phyloP scores from a whole-genome alignment of 2,797 vertebrate genomes.

The Pangasius mekongensis region DNA sequence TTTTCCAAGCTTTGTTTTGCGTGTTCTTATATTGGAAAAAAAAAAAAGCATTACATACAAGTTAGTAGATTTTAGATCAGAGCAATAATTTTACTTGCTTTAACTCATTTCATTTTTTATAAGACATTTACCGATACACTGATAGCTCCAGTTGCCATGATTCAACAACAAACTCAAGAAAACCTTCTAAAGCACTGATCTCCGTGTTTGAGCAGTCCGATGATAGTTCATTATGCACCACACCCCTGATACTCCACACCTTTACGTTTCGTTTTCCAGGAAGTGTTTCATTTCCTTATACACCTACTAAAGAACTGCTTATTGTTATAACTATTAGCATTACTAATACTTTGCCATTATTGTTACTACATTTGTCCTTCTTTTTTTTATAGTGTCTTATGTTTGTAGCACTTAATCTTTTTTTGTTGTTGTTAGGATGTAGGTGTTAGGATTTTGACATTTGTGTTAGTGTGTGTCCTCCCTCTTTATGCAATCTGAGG shows the following conservation, averaged over 20 bases:
- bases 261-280: conserved; percentile 8
- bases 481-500: neutral
- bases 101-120: neutral
- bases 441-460: neutral
- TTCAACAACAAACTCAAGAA: neutral
- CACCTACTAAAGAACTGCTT: neutral
- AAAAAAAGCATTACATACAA: neutral
- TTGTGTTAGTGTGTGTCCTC: neutral
- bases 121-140: neutral
- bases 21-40: neutral
- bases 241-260: neutral
- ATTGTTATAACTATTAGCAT: neutral
- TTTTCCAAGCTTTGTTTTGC: neutral
- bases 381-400: neutral
- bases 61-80: neutral
- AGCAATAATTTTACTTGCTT: neutral
- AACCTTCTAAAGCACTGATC: neutral
- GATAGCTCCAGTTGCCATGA: neutral
- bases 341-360: neutral
- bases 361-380: neutral
- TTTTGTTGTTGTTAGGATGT: neutral
- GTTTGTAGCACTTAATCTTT: neutral
- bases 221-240: neutral
- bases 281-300: neutral
- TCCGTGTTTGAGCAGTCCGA: too few species aligned